A percentile compares a stretch with the other conserved stretches of the same genome.
Conservation (phyloP, 2,797 vertebrate species). For the Odontamblyopus rebecca region DNA sequence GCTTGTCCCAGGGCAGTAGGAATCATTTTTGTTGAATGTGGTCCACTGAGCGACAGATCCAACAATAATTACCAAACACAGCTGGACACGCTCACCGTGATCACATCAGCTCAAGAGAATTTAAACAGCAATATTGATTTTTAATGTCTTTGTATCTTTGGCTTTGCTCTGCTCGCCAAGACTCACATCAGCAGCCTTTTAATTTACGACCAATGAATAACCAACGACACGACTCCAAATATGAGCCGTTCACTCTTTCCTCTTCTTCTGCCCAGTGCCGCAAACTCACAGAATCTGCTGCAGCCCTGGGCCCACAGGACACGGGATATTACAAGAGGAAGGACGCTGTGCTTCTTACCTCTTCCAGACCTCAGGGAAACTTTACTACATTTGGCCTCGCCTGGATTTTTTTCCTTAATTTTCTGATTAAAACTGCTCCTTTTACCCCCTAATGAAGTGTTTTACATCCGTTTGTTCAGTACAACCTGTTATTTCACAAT, state of each 20-base stretch:
- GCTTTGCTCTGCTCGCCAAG: neutral
- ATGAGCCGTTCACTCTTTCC: constrained; percentile 22
- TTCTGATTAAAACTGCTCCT: too few relatives aligned
- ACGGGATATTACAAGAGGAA: constrained; percentile 45
- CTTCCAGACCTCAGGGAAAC: too few relatives aligned
- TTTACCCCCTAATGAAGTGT: too few relatives aligned
- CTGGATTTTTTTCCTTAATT: too few relatives aligned
- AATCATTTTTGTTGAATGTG: neutral
- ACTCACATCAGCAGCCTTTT: neutral
- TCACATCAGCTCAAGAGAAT: neutral
- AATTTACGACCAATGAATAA: constrained; percentile 10
- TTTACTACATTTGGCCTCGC: too few relatives aligned
- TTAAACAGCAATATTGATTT: neutral
- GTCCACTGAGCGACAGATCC: neutral
- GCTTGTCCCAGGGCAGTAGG: neutral
- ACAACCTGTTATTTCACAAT: too few relatives aligned
- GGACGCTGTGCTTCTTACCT: constrained; percentile 13
- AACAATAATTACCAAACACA: constrained; percentile 4
- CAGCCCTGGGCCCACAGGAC: constrained; percentile 9
- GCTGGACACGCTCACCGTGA: neutral
- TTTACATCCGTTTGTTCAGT: too few relatives aligned
- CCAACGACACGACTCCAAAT: constrained; percentile 17
- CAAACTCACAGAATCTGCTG: constrained; percentile 31
- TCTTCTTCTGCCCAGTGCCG: constrained; percentile 5
- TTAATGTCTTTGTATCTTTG: constrained; percentile 1